Base-by-base conservation (phyloP, 2,888 invertebrate species). In the Chouioia cunea region DNA sequence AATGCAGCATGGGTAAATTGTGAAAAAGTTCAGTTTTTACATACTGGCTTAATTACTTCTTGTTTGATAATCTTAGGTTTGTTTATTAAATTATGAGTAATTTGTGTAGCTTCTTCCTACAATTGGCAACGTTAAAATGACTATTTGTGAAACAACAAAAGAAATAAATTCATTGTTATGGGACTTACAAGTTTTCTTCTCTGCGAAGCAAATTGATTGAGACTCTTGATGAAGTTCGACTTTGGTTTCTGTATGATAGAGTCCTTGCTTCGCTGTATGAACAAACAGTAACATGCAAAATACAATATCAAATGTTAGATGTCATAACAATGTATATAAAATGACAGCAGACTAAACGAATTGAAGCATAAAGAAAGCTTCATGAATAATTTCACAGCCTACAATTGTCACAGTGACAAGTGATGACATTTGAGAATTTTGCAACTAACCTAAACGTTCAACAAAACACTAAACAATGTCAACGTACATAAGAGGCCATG, bases 101-200 rank as follows among this genome's bases (percentile, higher is more conserved):
- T 56, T 27, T 67, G 44, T 15, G 10, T 47, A 15, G 20, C 64
- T 43, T 59, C 48, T 67, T 73, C 66, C 73, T 70, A 44, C 3
- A 27, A 52, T 36, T 36, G 18, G 53, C 47, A 22, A 53, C 36
- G 12, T 64, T 46, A 2, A 12, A 22, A 54, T 57, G 10, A 36
- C 27, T 44, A 36, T 15, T 36, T 14, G 44, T 6, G 46, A 18
- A 16, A 43, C 22, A 53, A 1, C 8, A 46, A 20, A 52, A 36
- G 16, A 56, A 54, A 10, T 3, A 12, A 18, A 43, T 57, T 4
- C 15, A 57, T 18, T 47, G 18, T 16, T 36, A 48, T 52, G 59
- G 23, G 0, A 36, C 70, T 67, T 66, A 74, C 74, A 50, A 70
- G 50, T 14, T 59, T 66, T 20, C 47, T 36, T 14, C 71, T 71